Evolutionary conservation across 2,113 vertebrate species (phyloP).

Genomic region (Ciconia boyciana): DNA sequence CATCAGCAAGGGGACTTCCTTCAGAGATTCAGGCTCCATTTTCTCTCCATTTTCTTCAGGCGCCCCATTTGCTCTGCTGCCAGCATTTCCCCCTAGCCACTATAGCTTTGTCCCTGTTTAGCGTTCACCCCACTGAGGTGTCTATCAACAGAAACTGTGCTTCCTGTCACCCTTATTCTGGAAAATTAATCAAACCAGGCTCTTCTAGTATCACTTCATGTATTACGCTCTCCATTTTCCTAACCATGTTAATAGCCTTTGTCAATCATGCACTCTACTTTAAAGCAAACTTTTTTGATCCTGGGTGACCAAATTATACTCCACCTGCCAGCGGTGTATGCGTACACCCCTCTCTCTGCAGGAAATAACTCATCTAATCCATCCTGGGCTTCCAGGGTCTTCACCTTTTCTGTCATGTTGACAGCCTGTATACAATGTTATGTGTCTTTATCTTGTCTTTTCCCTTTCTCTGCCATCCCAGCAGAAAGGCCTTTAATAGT

Average conservation of each 20-base stretch:
- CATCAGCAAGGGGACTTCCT: not conserved
- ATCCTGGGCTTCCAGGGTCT: not conserved
- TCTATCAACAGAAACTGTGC: not conserved
- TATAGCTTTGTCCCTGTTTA: not conserved
- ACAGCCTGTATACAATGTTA: not conserved
- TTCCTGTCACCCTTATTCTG: not conserved
- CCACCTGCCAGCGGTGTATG: not conserved
- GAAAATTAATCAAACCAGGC: not conserved
- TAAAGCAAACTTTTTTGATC: not conserved
- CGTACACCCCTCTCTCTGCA: not conserved
- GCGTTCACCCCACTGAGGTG: not conserved
- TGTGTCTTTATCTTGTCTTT: not conserved
- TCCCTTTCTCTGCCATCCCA: not conserved
- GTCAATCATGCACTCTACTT: not conserved
- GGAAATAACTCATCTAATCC: not conserved
- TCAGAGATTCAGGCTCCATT: not conserved
- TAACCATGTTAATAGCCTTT: not conserved
- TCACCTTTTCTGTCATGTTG: not conserved
- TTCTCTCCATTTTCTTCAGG: not conserved
- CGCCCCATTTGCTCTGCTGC: not conserved
- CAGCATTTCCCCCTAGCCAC: not conserved
- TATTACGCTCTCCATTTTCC: not conserved
- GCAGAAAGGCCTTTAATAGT: not conserved
- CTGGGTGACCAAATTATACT: not conserved
- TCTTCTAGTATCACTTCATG: not conserved